A percentile compares a stretch with the other conserved stretches of the same genome.
Conservation (phyloP, 2,797 vertebrate genomes). For the Jordanella pulchra region DNA sequence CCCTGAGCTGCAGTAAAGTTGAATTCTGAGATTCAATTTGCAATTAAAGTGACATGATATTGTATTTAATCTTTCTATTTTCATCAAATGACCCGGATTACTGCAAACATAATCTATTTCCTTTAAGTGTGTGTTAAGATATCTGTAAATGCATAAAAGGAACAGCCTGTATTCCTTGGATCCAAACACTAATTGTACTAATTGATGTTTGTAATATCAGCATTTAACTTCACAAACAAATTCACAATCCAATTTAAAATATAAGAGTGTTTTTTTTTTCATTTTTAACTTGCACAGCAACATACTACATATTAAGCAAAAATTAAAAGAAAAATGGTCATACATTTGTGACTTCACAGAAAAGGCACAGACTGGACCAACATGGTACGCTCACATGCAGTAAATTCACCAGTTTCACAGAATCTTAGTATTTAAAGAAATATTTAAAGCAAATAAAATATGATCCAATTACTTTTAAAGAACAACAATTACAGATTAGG, state of each 20-base stretch:
- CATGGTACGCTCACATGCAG: too few relatives aligned
- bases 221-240: neutral
- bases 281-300: too few relatives aligned
- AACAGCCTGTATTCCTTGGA: neutral
- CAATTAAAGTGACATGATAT: conserved; percentile 22
- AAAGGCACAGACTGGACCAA: too few relatives aligned
- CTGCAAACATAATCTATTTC: conserved; percentile 2
- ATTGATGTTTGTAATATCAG: neutral
- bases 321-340: too few relatives aligned
- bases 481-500: neutral
- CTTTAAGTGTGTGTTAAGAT: conserved; percentile 4
- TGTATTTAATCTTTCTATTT: conserved; percentile 8
- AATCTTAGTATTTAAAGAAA: too few relatives aligned
- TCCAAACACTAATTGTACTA: neutral
- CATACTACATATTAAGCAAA: too few relatives aligned
- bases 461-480: too few relatives aligned
- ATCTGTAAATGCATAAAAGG: neutral
- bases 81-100: conserved; percentile 15
- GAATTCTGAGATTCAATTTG: conserved; percentile 4
- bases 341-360: too few relatives aligned
- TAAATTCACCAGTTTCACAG: too few relatives aligned
- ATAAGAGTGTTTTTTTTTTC: too few relatives aligned
- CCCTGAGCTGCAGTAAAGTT: neutral
- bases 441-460: too few relatives aligned
- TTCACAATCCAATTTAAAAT: neutral